Conservation (phyloP, 37 sponge, comb jelly and placozoan genomes). For the Beroe forskalii region DNA sequence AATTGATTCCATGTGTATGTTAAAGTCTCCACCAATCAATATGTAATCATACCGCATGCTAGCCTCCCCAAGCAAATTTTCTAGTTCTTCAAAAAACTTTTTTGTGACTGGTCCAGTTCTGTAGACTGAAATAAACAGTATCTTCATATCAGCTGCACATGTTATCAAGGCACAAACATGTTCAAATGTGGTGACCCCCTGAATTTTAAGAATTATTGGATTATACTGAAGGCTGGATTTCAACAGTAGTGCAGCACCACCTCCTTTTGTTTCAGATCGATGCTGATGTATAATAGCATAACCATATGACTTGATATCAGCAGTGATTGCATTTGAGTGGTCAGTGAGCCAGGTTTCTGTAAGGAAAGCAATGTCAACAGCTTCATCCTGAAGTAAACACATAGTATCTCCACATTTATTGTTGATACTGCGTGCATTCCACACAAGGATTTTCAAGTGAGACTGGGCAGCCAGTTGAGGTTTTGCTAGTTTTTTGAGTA, state of each 20-base stretch:
- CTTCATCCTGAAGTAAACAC: no score
- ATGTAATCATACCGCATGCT: not conserved
- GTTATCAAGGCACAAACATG: not conserved
- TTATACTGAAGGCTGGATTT: not conserved
- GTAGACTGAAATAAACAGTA: not conserved
- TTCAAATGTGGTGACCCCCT: not conserved
- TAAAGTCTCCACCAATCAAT: not conserved
- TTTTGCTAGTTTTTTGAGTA: not conserved
- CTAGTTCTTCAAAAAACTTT: slow-evolving; percentile 3
- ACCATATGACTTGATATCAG: slow-evolving; percentile 28
- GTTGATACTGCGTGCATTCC: not conserved
- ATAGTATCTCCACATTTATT: not conserved
- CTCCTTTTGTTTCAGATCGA: not conserved
- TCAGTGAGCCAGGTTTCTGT: not conserved
- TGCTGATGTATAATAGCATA: not conserved
- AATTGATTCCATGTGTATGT: not conserved
- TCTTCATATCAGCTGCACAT: not conserved
- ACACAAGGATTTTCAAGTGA: not conserved
- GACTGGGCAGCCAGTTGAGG: not conserved
- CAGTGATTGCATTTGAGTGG: not conserved
- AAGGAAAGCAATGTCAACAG: not conserved
- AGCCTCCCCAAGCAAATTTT: not conserved
- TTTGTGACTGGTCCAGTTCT: not conserved
- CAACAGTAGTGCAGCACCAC: not conserved
- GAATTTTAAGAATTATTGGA: not conserved